phyloP scores from a whole-genome alignment of 2,888 invertebrate species.

The Eupithecia tripunctaria region DNA sequence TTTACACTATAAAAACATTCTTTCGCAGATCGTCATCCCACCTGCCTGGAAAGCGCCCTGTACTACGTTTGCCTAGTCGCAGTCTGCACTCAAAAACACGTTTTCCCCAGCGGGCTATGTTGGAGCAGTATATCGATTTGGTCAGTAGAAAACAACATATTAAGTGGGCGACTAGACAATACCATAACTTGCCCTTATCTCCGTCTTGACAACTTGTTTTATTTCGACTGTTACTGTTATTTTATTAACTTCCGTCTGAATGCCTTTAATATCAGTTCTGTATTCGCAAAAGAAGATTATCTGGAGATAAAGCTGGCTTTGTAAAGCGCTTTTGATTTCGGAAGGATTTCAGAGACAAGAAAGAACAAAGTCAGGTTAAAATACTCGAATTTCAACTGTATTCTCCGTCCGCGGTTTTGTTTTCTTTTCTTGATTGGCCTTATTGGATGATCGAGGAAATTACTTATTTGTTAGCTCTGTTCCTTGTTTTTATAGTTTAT shows the following conservation, averaged over 20 bases:
- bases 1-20: too few species aligned
- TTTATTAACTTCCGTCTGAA: slow-evolving; percentile 17
- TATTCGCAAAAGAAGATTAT: slow-evolving; percentile 20
- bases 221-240: slow-evolving; percentile 6
- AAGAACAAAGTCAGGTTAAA: background rate
- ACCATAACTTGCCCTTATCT: background rate
- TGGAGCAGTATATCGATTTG: background rate
- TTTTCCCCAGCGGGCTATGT: too few species aligned
- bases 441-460: slow-evolving; percentile 19
- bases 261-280: slow-evolving; percentile 15
- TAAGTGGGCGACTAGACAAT: background rate
- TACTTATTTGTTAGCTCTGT: background rate
- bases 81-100: too few species aligned
- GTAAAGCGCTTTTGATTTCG: slow-evolving; percentile 11
- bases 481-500: background rate
- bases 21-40: too few species aligned
- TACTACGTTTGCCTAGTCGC: too few species aligned
- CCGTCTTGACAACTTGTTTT: background rate
- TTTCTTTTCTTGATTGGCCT: background rate
- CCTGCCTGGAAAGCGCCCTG: too few species aligned
- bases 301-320: slow-evolving; percentile 15
- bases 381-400: background rate
- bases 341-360: background rate
- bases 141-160: background rate
- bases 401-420: too few species aligned